Percentiles rank a stretch among this genome's conserved stretches.
Conservation (phyloP, 2,113 vertebrate species). For the Planiliza haematocheilus region DNA sequence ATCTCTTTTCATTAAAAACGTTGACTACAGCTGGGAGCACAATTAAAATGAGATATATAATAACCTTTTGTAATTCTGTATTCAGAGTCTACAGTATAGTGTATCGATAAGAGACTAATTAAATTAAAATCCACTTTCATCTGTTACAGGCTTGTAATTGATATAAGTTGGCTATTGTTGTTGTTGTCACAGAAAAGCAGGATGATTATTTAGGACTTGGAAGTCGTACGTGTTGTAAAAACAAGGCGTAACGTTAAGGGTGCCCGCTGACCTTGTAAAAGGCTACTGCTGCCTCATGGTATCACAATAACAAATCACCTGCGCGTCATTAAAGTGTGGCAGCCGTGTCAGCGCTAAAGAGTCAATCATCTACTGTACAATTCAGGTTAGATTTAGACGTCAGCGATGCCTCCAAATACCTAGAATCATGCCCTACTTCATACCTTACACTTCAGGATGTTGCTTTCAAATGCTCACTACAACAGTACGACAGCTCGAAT, state of each 20-base stretch:
- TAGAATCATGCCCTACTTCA: no score
- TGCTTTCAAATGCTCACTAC: no score
- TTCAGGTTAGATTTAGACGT: no score
- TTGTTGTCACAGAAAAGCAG: neutral
- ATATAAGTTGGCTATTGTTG: neutral
- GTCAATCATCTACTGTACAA: no score
- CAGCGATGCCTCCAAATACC: no score
- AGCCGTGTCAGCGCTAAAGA: no score
- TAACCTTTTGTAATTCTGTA: neutral
- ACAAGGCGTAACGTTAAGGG: neutral
- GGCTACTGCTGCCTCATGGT: neutral
- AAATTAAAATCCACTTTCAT: neutral
- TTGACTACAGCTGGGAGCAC: neutral
- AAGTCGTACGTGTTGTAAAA: neutral
- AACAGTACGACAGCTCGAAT: no score
- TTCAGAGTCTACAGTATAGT: neutral
- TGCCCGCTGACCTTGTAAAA: neutral
- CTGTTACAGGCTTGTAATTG: neutral
- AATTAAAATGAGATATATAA: neutral
- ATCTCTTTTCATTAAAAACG: neutral
- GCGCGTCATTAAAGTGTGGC: neutral
- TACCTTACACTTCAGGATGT: no score
- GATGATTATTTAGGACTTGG: neutral
- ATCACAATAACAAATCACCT: neutral
- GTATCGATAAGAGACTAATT: no score